These are phyloP conservation scores for Chaetophractus vellerosus DNA, from an alignment of 2,797 vertebrate genomes.

Conservation along the genomic window DNA sequence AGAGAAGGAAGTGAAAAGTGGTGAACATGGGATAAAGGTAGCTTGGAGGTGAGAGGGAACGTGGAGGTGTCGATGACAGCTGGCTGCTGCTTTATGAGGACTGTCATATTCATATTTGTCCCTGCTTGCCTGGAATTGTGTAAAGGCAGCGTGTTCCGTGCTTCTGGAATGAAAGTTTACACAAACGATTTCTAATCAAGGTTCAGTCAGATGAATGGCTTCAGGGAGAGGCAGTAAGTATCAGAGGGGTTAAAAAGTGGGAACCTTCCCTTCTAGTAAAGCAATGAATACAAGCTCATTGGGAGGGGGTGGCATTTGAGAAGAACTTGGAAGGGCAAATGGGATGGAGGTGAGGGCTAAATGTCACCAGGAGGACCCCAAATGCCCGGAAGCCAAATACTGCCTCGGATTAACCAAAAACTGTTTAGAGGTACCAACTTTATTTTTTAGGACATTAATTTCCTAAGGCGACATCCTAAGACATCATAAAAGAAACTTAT, in stretches of 20 bases:
- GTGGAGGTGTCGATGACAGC: not conserved
- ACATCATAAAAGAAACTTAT: not conserved
- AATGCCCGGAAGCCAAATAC: not conserved
- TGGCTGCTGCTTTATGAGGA: not conserved
- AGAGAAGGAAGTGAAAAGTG: not conserved
- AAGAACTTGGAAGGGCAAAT: not conserved
- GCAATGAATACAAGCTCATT: too few relatives aligned
- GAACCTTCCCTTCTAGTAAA: not conserved
- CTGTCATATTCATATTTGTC: not conserved
- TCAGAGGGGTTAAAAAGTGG: not conserved
- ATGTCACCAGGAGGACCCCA: not conserved
- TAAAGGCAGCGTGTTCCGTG: not conserved
- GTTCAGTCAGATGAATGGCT: not conserved
- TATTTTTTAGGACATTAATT: not conserved
- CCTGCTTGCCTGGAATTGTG: not conserved
- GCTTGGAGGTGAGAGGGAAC: not conserved
- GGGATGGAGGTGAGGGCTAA: not conserved
- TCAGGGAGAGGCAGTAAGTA: not conserved
- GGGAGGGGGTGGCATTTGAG: not conserved
- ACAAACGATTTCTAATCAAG: not conserved
- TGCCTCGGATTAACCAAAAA: not conserved
- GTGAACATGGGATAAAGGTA: not conserved
- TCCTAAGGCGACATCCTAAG: not conserved
- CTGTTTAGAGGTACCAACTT: not conserved
- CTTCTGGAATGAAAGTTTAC: not conserved